Conservation (phyloP, 2,797 vertebrate species). For the Scomberomorus guttatus region DNA sequence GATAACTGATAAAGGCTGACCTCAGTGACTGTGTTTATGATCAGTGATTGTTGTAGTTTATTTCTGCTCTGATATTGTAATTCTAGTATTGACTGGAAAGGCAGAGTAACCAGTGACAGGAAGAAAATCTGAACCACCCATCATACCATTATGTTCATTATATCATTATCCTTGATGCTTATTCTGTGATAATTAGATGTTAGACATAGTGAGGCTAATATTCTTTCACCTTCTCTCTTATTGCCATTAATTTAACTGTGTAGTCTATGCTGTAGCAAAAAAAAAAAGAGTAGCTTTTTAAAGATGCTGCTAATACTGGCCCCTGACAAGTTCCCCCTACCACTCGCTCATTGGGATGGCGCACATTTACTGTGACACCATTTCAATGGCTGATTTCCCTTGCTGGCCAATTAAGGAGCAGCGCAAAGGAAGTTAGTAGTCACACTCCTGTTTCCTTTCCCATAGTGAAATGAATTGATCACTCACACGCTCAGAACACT, state of each 20-base stretch:
- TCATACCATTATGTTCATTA: conserved; percentile 48
- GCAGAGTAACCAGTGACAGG: conserved; percentile 32
- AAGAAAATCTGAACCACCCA: conserved; percentile 28
- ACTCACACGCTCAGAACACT: conserved; percentile 44
- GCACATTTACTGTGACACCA: conserved; percentile 87
- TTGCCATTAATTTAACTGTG: conserved; percentile 49
- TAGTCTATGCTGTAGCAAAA: conserved; percentile 67
- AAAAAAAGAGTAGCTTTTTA: conserved; percentile 85
- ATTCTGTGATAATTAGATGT: conserved; percentile 55
- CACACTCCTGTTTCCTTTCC: conserved; percentile 68
- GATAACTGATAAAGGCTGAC: conserved; percentile 58
- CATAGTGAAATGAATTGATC: conserved; percentile 69
- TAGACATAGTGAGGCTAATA: conserved; percentile 21
- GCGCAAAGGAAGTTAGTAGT: conserved; percentile 79
- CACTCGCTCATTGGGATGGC: conserved; percentile 84
- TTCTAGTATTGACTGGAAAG: conserved; percentile 43
- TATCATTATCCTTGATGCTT: conserved; percentile 45
- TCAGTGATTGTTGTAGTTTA: conserved; percentile 53
- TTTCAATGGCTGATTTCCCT: conserved; percentile 92
- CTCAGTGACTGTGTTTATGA: conserved; percentile 59
- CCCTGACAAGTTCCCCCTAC: conserved; percentile 83
- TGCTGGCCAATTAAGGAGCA: conserved; percentile 92
- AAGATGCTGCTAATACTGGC: conserved; percentile 88
- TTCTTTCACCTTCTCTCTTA: conserved; percentile 44
- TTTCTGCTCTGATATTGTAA: conserved; percentile 50